phyloP scores from a whole-genome alignment of 2,113 vertebrate species.

The Platanista minor region DNA sequence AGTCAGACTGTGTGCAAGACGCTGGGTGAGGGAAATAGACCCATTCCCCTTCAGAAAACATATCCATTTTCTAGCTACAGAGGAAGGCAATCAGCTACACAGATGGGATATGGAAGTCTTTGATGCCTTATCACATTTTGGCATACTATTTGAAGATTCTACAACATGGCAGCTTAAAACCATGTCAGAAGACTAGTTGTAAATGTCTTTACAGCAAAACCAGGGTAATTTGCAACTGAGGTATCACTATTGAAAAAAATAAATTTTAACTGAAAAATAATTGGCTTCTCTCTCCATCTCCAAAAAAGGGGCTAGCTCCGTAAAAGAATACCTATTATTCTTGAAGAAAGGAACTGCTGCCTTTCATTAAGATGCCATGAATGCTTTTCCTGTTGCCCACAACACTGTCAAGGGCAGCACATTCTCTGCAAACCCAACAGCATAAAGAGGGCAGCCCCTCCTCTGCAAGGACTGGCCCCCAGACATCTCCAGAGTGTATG shows the following conservation, averaged over 20 bases:
- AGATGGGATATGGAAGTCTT: not conserved
- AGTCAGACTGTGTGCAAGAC: not conserved
- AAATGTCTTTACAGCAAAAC: not conserved
- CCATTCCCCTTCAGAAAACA: not conserved
- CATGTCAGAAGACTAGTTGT: not conserved
- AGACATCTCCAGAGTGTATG: not conserved
- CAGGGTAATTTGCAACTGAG: not conserved
- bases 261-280: constrained; percentile 57
- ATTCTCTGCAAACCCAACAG: not conserved
- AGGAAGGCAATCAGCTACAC: not conserved
- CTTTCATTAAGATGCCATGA: constrained; percentile 51
- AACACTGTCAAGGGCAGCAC: not conserved
- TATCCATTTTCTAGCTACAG: not conserved
- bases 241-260: constrained; percentile 5
- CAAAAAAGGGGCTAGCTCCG: not conserved
- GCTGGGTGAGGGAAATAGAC: not conserved
- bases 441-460: not conserved
- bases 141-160: not conserved
- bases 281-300: constrained; percentile 19
- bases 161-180: not conserved
- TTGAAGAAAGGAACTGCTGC: not conserved
- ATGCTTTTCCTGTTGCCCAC: constrained; percentile 43
- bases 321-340: constrained; percentile 35
- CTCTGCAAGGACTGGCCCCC: not conserved
- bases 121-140: not conserved